Conservation (phyloP, 1,140 invertebrate genomes). For the Globodera ellingtonae region DNA sequence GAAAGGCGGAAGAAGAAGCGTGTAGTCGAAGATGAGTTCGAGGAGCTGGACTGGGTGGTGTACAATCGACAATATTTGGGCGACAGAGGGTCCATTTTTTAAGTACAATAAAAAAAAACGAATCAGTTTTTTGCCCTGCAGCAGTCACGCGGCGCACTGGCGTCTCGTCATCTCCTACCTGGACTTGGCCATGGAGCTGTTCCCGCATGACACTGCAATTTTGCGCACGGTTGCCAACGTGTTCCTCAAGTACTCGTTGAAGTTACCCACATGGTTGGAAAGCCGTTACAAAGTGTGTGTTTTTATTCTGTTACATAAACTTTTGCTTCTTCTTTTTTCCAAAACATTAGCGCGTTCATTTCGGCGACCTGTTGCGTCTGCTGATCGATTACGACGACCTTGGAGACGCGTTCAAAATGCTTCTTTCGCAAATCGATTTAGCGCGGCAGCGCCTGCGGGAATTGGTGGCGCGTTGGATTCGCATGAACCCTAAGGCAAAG, state of each 20-base stretch:
- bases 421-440: conserved; percentile 34
- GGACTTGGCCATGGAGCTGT: conserved; percentile 38
- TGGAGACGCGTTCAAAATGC: conserved; percentile 33
- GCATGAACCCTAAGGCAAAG: conserved; percentile 13
- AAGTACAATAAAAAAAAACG: conserved; percentile 17
- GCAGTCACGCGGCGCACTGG: conserved; percentile 41
- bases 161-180: conserved; percentile 47
- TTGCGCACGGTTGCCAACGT: conserved; percentile 41
- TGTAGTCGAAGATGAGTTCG: conserved; percentile 21
- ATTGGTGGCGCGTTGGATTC: conserved; percentile 10
- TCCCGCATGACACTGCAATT: conserved; percentile 36
- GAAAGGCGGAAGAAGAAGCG: neutral
- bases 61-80: conserved; percentile 31
- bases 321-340: neutral
- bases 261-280: conserved; percentile 42
- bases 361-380: conserved; percentile 41
- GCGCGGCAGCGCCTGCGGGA: conserved; percentile 17
- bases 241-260: conserved; percentile 33
- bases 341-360: conserved; percentile 39
- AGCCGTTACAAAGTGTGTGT: conserved; percentile 33
- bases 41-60: conserved; percentile 35
- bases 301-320: neutral
- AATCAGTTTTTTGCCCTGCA: conserved; percentile 20
- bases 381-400: conserved; percentile 50
- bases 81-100: conserved; percentile 12